A percentile compares a stretch with the other conserved stretches of the same genome.
phyloP scores from a whole-genome alignment of 2,797 vertebrate genomes.

The Podarcis lilfordi region DNA sequence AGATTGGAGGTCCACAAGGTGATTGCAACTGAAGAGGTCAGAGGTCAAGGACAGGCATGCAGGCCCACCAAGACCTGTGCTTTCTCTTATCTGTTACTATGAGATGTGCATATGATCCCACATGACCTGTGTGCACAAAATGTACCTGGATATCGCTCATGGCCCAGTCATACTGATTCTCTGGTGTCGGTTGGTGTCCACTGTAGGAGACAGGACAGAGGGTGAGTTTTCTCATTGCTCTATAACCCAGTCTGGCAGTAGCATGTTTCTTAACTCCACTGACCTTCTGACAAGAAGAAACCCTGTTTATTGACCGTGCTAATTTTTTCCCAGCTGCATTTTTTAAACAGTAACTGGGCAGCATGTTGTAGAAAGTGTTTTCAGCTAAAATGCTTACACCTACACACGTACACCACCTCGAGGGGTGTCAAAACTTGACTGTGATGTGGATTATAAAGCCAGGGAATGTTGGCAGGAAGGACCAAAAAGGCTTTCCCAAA shows the following conservation, averaged over 20 bases:
- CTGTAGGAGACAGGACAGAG: neutral
- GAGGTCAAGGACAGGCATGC: neutral
- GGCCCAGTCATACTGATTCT: neutral
- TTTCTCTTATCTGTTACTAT: neutral
- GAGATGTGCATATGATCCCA: neutral
- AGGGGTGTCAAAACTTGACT: neutral
- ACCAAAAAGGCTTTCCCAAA: neutral
- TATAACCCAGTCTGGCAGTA: neutral
- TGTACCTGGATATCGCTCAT: neutral
- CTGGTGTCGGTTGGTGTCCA: neutral
- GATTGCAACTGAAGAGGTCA: neutral
- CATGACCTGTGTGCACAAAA: too few relatives aligned
- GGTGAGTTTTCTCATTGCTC: neutral
- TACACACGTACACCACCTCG: neutral
- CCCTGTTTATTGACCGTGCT: too few relatives aligned
- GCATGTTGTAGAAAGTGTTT: neutral
- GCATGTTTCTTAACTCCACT: neutral
- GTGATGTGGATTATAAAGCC: neutral
- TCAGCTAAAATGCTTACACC: neutral
- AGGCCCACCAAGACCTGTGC: neutral
- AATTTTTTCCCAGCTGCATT: neutral
- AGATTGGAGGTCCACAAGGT: neutral
- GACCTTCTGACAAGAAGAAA: neutral
- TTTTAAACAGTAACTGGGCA: neutral
- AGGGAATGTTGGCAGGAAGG: slow-evolving; percentile 6